phyloP scores from a whole-genome alignment of 1,140 invertebrate species.

The Dryas iulia region DNA sequence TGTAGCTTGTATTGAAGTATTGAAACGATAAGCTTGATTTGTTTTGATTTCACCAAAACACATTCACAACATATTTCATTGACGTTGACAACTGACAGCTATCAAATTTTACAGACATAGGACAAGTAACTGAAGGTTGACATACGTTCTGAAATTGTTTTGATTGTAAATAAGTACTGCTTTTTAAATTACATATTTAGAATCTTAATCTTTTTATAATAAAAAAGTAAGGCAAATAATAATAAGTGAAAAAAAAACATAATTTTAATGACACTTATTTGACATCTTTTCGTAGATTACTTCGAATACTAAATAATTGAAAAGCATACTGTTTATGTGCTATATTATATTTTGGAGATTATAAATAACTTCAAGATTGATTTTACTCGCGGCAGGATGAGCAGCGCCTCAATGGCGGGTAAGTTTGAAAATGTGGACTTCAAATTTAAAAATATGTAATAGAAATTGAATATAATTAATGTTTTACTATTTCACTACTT shows the following conservation, averaged over 20 bases:
- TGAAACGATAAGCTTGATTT: neutral
- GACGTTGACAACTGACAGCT: neutral
- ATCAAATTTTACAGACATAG: neutral
- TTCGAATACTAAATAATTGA: neutral
- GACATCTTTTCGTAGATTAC: neutral
- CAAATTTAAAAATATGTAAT: no score
- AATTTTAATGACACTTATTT: neutral
- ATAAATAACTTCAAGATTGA: slow-evolving; percentile 63
- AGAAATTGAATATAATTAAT: no score
- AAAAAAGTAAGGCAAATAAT: neutral
- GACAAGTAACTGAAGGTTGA: neutral
- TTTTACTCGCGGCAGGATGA: slow-evolving; percentile 72
- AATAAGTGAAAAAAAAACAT: neutral
- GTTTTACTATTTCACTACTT: no score
- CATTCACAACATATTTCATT: neutral
- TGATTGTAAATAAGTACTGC: no score
- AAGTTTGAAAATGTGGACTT: slow-evolving; percentile 30
- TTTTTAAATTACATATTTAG: no score
- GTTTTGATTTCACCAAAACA: neutral
- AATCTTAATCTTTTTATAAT: no score
- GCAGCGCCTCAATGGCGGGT: slow-evolving; percentile 76
- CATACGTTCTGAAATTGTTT: neutral
- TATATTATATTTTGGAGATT: neutral
- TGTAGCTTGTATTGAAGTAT: neutral
- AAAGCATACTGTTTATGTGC: neutral